Percentiles rank a stretch among this genome's conserved stretches.
phyloP scores from a whole-genome alignment of 2,888 invertebrate genomes.

The Eupeodes latifasciatus region DNA sequence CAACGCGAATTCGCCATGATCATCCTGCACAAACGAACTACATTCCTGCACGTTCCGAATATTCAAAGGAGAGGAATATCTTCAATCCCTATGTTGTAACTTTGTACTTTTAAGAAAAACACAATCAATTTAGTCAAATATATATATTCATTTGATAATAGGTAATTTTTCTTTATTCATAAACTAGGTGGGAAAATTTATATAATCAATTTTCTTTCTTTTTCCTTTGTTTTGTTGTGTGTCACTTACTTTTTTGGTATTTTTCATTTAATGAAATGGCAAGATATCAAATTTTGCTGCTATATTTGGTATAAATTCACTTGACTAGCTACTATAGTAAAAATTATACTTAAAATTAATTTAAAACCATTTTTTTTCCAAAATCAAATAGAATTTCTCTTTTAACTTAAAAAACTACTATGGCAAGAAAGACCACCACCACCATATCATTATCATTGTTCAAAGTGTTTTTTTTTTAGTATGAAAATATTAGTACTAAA shows the following conservation, averaged over 20 bases:
- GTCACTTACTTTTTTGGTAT: constrained; percentile 4
- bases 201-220: constrained; percentile 3
- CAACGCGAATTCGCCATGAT: no score
- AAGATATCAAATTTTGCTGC: constrained; percentile 41
- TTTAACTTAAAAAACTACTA: constrained; percentile 46
- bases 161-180: background rate
- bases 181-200: constrained; percentile 36
- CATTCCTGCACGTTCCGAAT: no score
- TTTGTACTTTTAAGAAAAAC: background rate
- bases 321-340: constrained; percentile 45
- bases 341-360: constrained; percentile 14
- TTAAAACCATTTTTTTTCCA: background rate
- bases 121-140: constrained; percentile 8
- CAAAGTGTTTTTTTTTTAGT: background rate
- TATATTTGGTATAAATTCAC: constrained; percentile 53
- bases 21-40: no score
- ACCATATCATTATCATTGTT: constrained; percentile 41
- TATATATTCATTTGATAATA: constrained; percentile 25
- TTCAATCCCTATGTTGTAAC: no score
- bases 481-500: constrained; percentile 26
- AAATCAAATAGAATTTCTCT: constrained; percentile 14
- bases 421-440: constrained; percentile 69
- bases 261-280: constrained; percentile 49
- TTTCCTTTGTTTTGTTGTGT: background rate
- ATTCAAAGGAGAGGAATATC: no score